A percentile compares a stretch with the other conserved stretches of the same genome.
phyloP scores from a whole-genome alignment of 1,140 invertebrate genomes.

The Drosophila kurseongensis region DNA sequence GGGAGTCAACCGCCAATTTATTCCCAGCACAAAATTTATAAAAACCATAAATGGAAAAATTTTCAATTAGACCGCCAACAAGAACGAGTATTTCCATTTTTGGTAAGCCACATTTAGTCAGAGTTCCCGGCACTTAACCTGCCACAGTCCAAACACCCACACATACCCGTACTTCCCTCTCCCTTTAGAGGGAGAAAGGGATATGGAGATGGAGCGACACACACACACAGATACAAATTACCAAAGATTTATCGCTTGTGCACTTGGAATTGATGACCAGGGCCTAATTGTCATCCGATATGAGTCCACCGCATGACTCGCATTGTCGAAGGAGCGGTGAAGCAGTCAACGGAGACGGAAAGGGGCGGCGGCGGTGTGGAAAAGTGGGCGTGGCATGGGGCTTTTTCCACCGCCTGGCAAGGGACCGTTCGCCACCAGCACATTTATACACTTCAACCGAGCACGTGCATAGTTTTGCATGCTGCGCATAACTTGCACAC shows the following conservation, averaged over 20 bases:
- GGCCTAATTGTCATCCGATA: conserved; percentile 83
- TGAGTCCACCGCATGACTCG: conserved; percentile 81
- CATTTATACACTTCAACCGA: conserved; percentile 79
- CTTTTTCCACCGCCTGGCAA: conserved; percentile 30
- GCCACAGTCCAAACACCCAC: conserved; percentile 16
- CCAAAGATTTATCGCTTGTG: conserved; percentile 82
- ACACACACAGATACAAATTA: conserved; percentile 70
- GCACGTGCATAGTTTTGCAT: conserved; percentile 81
- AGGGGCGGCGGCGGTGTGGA: conserved; percentile 21
- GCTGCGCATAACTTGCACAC: conserved; percentile 76
- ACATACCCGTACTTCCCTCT: neutral
- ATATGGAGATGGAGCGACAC: conserved; percentile 20
- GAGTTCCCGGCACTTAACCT: conserved; percentile 56
- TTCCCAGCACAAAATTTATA: conserved; percentile 13
- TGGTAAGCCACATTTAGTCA: conserved; percentile 59
- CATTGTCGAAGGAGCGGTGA: conserved; percentile 66
- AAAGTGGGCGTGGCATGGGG: conserved; percentile 22
- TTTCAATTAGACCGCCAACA: conserved; percentile 67
- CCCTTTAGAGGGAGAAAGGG: neutral
- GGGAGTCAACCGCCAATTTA: conserved; percentile 11
- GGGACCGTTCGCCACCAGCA: conserved; percentile 58
- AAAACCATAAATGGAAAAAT: conserved; percentile 28
- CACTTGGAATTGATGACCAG: conserved; percentile 82
- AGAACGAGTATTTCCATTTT: conserved; percentile 54
- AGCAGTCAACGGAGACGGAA: conserved; percentile 32